Conservation (phyloP, 2,888 invertebrate species). For the Volucella zonaria region DNA sequence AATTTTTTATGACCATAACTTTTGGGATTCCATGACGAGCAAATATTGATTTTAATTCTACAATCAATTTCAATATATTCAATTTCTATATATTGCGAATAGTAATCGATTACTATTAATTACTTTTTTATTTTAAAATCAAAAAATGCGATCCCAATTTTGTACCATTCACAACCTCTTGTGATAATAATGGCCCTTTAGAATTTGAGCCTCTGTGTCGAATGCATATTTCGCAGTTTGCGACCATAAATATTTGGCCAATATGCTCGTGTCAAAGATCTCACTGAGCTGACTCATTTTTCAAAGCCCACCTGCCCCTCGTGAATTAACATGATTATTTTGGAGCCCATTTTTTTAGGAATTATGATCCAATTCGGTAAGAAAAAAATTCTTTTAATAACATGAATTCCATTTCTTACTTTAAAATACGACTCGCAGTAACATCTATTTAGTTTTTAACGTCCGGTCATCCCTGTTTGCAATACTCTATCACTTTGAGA, state of each 20-base stretch:
- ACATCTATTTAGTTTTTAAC: too few relatives aligned
- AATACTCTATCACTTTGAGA: too few relatives aligned
- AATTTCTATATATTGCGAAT: conserved; percentile 5
- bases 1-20: too few relatives aligned
- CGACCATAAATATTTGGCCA: conserved; percentile 6
- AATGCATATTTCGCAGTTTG: conserved; percentile 6
- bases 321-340: background rate
- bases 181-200: background rate
- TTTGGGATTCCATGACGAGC: too few relatives aligned
- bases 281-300: background rate
- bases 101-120: background rate
- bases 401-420: background rate
- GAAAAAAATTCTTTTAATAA: background rate
- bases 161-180: background rate
- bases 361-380: background rate
- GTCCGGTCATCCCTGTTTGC: too few relatives aligned
- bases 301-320: background rate
- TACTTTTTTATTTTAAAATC: background rate
- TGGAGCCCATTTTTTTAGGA: background rate
- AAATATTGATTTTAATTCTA: too few relatives aligned
- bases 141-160: background rate
- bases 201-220: conserved; percentile 2
- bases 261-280: background rate
- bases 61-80: too few relatives aligned
- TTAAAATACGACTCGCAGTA: background rate